Conservation (phyloP, 2,888 invertebrate species). For the Chesias legatella region DNA sequence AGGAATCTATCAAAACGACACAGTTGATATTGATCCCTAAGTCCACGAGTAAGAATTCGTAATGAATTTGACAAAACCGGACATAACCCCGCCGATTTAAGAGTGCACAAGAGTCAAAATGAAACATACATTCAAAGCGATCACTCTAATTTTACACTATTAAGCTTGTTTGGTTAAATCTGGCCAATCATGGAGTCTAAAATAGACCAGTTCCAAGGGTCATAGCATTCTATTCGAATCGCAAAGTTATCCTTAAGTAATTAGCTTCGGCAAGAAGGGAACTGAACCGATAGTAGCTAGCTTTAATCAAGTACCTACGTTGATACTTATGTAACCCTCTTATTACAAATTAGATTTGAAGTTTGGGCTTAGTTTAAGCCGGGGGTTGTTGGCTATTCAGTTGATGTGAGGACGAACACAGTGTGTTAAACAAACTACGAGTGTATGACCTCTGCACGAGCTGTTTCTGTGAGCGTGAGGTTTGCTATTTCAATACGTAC, state of each 20-base stretch:
- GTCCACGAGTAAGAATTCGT: too few relatives aligned
- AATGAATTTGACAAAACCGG: too few relatives aligned
- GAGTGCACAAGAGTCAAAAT: too few relatives aligned
- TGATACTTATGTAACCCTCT: conserved; percentile 34
- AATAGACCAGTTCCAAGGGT: conserved; percentile 23
- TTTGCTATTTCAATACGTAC: too few relatives aligned
- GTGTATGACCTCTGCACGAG: too few relatives aligned
- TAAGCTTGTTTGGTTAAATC: background rate
- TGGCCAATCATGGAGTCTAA: conserved; percentile 15
- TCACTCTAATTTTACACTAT: too few relatives aligned
- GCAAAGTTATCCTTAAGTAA: conserved; percentile 29
- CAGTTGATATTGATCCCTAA: too few relatives aligned
- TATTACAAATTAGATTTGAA: conserved; percentile 36
- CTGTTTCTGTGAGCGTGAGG: too few relatives aligned
- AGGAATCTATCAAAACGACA: too few relatives aligned
- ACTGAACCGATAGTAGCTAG: conserved; percentile 31
- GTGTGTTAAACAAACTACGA: too few relatives aligned
- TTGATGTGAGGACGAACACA: conserved; percentile 1
- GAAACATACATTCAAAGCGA: too few relatives aligned
- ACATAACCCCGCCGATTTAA: too few relatives aligned
- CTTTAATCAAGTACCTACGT: conserved; percentile 35
- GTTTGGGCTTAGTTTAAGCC: conserved; percentile 28
- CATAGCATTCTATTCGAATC: conserved; percentile 23
- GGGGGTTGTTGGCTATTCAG: conserved; percentile 22
- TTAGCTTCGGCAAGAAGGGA: conserved; percentile 24